These are phyloP conservation scores for Sipunculus nudus DNA, from an alignment of 2,888 invertebrate species.

Conservation along the genomic window DNA sequence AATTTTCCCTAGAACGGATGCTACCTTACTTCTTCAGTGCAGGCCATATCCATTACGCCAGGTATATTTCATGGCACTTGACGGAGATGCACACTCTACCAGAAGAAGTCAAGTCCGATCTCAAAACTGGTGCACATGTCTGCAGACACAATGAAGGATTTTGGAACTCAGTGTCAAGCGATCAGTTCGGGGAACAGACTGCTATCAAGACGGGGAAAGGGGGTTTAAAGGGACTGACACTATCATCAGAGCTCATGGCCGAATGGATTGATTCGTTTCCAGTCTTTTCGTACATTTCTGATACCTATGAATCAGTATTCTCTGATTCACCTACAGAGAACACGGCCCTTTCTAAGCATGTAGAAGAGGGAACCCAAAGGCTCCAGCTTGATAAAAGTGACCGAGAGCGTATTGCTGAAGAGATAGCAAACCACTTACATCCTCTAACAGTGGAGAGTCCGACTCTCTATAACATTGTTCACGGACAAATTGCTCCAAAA, in stretches of 20 bases:
- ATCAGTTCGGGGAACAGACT: slow-evolving; percentile 10
- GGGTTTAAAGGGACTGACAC: slow-evolving; percentile 4
- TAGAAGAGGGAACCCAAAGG: too few relatives aligned
- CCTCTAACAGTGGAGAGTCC: too few relatives aligned
- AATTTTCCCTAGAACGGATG: background rate
- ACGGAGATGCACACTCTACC: background rate
- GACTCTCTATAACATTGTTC: slow-evolving; percentile 2
- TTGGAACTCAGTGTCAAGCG: background rate
- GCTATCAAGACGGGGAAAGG: slow-evolving; percentile 3
- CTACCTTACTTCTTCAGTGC: slow-evolving; percentile 4
- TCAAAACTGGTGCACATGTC: background rate
- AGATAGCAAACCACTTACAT: too few relatives aligned
- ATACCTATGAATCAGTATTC: too few relatives aligned
- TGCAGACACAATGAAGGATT: slow-evolving; percentile 6
- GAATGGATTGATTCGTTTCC: slow-evolving; percentile 6
- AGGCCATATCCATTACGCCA: slow-evolving; percentile 4
- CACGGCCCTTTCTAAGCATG: too few relatives aligned
- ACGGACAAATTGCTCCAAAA: background rate
- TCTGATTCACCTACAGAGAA: too few relatives aligned
- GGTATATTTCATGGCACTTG: background rate
- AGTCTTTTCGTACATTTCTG: too few relatives aligned
- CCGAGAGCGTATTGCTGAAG: too few relatives aligned
- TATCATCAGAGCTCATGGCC: background rate
- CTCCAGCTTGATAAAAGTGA: too few relatives aligned
- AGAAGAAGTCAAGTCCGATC: background rate